phyloP scores from a whole-genome alignment of 2,888 invertebrate species.

The Theretra japonica region DNA sequence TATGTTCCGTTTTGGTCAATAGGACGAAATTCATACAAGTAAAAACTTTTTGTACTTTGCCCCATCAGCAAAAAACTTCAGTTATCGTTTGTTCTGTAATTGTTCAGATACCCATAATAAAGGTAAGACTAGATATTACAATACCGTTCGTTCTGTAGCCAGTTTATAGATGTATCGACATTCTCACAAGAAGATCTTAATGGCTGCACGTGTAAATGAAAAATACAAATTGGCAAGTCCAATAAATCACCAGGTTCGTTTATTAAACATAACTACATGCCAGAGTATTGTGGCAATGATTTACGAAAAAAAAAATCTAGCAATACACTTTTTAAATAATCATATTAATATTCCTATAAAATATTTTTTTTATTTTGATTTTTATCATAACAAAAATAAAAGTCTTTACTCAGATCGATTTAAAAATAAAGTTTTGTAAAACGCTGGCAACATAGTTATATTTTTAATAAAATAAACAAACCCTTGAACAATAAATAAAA shows the following conservation, averaged over 20 bases:
- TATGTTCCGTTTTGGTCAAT: not conserved
- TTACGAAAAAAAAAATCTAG: not conserved
- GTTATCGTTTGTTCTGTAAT: too few species aligned
- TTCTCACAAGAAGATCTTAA: not conserved
- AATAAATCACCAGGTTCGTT: conserved; percentile 6
- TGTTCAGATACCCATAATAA: too few species aligned
- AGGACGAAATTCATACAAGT: not conserved
- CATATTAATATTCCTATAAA: not conserved
- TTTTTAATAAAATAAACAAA: conserved; percentile 13
- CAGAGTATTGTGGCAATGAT: not conserved
- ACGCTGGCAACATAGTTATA: not conserved
- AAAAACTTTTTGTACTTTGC: not conserved
- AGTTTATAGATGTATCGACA: not conserved
- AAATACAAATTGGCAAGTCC: conserved; percentile 16
- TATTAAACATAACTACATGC: not conserved
- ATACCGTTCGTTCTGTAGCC: not conserved
- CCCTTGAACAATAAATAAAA: not conserved
- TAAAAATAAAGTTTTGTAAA: not conserved
- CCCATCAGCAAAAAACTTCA: not conserved
- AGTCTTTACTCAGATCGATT: too few species aligned
- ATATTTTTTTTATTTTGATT: too few species aligned
- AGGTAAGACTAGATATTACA: not conserved
- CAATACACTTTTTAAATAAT: not conserved
- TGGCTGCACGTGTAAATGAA: conserved; percentile 20
- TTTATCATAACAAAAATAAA: too few species aligned